Evolutionary conservation across 2,113 vertebrate species (phyloP).

Genomic region (Vireo altiloquus): DNA sequence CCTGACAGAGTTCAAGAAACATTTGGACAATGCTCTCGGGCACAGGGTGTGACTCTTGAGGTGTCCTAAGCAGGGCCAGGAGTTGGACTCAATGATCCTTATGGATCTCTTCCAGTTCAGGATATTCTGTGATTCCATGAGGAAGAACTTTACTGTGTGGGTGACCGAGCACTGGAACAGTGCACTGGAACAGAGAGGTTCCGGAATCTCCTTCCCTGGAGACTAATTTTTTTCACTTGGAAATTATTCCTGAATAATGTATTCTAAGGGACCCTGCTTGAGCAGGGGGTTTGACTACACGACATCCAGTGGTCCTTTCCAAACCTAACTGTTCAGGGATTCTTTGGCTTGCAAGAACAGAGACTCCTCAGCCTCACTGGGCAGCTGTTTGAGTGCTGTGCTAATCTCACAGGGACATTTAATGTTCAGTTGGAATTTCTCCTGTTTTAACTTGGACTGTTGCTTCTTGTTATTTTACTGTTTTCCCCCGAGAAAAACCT

Average conservation of each 20-base stretch:
- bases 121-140: background rate
- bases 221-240: too few relatives aligned
- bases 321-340: background rate
- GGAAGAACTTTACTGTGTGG: background rate
- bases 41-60: background rate
- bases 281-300: background rate
- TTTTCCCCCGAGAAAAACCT: background rate
- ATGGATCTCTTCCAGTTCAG: background rate
- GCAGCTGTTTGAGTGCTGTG: background rate
- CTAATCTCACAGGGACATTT: background rate
- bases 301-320: background rate
- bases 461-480: background rate
- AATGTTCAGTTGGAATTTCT: background rate
- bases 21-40: background rate
- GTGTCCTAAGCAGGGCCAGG: background rate
- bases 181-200: background rate
- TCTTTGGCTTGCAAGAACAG: background rate
- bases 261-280: background rate
- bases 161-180: background rate
- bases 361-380: background rate
- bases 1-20: background rate
- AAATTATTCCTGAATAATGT: background rate
- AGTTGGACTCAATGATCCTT: background rate
- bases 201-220: background rate
- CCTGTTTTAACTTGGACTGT: background rate